A percentile compares a stretch with the other conserved stretches of the same genome.
These are phyloP conservation scores for Gari tellinella DNA, from an alignment of 2,888 invertebrate species.

Conservation along the genomic window DNA sequence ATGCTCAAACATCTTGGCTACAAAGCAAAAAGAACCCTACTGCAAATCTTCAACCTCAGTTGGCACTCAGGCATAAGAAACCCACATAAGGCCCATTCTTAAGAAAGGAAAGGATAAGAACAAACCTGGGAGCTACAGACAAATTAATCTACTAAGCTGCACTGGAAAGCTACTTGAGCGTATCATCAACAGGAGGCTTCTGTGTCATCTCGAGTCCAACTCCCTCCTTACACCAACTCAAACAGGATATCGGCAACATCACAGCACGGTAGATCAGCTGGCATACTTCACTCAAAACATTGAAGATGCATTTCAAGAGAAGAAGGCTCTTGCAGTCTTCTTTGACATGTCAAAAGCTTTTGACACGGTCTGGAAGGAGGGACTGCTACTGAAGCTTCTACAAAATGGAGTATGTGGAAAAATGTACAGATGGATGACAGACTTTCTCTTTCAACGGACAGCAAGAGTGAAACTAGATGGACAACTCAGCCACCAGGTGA, in stretches of 20 bases:
- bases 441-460: not conserved
- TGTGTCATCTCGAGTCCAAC: too few relatives aligned
- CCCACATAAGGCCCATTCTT: conserved; percentile 15
- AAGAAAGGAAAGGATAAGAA: conserved; percentile 11
- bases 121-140: conserved; percentile 14
- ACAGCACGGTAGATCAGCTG: conserved; percentile 6
- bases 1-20: conserved; percentile 11
- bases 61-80: conserved; percentile 6
- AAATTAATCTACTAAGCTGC: conserved; percentile 1
- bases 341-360: conserved; percentile 2
- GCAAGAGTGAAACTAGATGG: not conserved
- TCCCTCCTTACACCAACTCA: conserved; percentile 7
- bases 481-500: not conserved
- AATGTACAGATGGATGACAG: not conserved
- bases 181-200: conserved; percentile 6
- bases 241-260: conserved; percentile 12
- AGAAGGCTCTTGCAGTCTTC: conserved; percentile 5
- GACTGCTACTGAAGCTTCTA: conserved; percentile 9
- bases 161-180: conserved; percentile 6
- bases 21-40: not conserved
- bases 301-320: conserved; percentile 4
- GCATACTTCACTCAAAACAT: conserved; percentile 5
- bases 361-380: conserved; percentile 10
- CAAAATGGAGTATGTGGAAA: conserved; percentile 6
- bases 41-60: conserved; percentile 2